Evolutionary conservation across 2,888 invertebrate genomes (phyloP).

Genomic region (Drosophila suboccidentalis): DNA sequence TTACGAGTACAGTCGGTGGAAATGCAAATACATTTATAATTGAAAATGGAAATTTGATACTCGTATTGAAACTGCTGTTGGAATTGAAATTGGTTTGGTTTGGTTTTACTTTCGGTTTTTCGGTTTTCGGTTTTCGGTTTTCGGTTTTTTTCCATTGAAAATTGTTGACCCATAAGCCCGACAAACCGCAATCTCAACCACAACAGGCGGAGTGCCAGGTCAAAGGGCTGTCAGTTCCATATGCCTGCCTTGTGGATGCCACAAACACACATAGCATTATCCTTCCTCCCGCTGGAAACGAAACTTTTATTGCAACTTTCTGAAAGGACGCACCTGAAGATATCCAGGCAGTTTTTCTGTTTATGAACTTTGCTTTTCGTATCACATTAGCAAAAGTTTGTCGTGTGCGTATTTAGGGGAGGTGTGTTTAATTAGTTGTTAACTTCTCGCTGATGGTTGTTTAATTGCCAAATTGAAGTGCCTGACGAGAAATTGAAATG

Average conservation of each 20-base stretch:
- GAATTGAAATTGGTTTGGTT: conserved; percentile 2
- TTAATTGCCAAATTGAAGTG: conserved; percentile 38
- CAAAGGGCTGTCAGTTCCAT: conserved; percentile 3
- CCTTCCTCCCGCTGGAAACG: background rate
- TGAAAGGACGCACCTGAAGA: conserved; percentile 19
- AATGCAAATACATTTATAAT: conserved; percentile 44
- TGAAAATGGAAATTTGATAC: conserved; percentile 20
- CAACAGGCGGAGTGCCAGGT: conserved; percentile 11
- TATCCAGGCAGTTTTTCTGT: conserved; percentile 1
- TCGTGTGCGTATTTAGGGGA: conserved; percentile 4
- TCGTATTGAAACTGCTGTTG: conserved; percentile 1
- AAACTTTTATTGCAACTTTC: conserved; percentile 35
- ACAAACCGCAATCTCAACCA: conserved; percentile 16
- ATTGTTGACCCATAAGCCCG: conserved; percentile 13
- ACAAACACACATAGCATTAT: background rate
- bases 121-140: background rate
- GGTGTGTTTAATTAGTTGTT: conserved; percentile 50
- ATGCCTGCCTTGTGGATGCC: background rate
- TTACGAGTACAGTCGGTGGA: conserved; percentile 13
- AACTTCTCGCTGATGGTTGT: conserved; percentile 35
- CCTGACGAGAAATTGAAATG: conserved; percentile 37
- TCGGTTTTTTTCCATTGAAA: background rate
- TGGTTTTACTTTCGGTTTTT: background rate
- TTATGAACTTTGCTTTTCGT: conserved; percentile 22
- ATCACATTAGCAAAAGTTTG: conserved; percentile 12